Base-by-base conservation (phyloP, 2,113 vertebrate genomes). In the Oncorhynchus kisutch region DNA sequence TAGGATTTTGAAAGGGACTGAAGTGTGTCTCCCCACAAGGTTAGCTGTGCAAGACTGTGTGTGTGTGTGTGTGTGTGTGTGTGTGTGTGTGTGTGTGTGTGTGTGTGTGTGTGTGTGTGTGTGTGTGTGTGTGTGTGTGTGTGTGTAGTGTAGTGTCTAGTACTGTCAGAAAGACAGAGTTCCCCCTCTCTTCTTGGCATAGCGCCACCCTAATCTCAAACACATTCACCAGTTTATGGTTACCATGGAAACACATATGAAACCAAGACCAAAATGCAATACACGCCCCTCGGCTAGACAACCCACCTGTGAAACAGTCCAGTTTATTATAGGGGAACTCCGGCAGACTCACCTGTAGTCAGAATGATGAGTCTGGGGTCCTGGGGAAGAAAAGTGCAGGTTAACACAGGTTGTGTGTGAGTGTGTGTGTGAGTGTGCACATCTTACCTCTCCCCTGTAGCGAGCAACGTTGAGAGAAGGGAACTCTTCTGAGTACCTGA, bases 361-460 rank as follows among this genome's bases (percentile, higher is more conserved):
- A 98, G 94, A 88, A 98, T 94, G 71, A 98, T 93, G 78, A 94
- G 92, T 80, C 95, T 95, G 0, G 96, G 96, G 84, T 98, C 96
- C 96, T 98, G 84, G 71, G 78, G 82, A 48, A 12, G 66, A 83
- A 3, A 81, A 75, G 9, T 81, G n/a, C 34, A 8, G 48, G 51
- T 24, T 29, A 18, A 11, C 34, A 76, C 29, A 57, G 49, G 3
- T 14, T 27, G 29, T 72, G 12, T 70, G 20, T 48, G 22, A 29
- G 49, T 16, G 14, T 54, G 49, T 27, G 24, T 71, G 39, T 49
- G 57, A 5, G 39, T 16, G 73, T 67, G 34, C 67, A 27, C 45
- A 31, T 71, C 81, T 81, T 89, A 99, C 98, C 96, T 99, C 97
- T 84, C 96, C 94, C 71, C 85, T 95, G 89, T 96, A 95, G 78